Evolutionary conservation across 1,140 invertebrate genomes (phyloP), one percentile per base, ranked within the genome.

Genomic region (Ericerus pela): DNA sequence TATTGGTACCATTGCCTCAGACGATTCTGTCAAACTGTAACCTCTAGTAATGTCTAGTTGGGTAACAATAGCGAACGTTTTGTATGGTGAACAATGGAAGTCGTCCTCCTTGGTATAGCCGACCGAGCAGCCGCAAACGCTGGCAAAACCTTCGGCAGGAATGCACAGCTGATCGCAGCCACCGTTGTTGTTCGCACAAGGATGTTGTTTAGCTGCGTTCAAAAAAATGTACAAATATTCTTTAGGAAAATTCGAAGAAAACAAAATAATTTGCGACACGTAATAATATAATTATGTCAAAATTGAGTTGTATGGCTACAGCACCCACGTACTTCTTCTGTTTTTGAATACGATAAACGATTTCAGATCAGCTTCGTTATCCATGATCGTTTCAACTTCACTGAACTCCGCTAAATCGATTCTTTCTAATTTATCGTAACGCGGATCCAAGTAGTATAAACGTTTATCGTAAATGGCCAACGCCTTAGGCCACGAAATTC

Each of bases 1-100:
- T n/a, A 97, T 85, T 0, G 94, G 93, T 2, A 91, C 79, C 85
- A 96, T 96, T 0, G 92, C 91, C 68, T 96, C 92, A 12, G 82
- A 76, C 28, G 84, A 84, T 59, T 85, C 82, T 16, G 81, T 83
- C 14, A 93, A 65, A 65, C 85, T 85, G 69, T 90, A 94, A 1
- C 92, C 93, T 60, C 90, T 75, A 8, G 88, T 84, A 24, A 85
- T 80, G 62, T 91, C 85, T 18, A 91, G 66, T 68, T 95, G 90
- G 0, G 88, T 87, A 2, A 96, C 88, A 0, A 96, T 84, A 0
- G 88, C 82, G 66, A 95, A 97, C 0, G 87, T 91, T 61, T 87
- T 88, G 69, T 85, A 88, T 0, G 82, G 75, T 24, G 81, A 76
- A 65, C 92, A 95, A 47, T 75, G 78, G 0, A 80, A 78, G 37